These are phyloP conservation scores for Oreohelix idahoensis DNA, from an alignment of 1,140 invertebrate species.

Conservation along the genomic window DNA sequence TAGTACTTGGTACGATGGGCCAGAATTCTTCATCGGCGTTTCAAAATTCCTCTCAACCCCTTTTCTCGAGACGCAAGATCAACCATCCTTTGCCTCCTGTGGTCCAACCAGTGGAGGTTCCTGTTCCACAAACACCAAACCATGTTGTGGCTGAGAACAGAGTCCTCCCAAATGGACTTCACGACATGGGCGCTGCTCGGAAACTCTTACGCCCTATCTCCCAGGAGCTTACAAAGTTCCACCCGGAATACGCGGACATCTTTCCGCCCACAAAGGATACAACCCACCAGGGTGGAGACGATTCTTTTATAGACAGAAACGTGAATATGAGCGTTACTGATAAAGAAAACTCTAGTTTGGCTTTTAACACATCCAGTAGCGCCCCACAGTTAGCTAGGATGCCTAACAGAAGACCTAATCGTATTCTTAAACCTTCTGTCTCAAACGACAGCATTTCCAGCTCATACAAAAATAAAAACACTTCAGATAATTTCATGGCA, in stretches of 20 bases:
- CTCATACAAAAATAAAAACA: background rate
- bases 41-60: background rate
- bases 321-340: background rate
- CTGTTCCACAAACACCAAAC: conserved; percentile 40
- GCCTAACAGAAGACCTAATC: background rate
- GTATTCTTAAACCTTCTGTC: background rate
- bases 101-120: background rate
- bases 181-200: conserved; percentile 29
- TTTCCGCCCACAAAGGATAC: conserved; percentile 23
- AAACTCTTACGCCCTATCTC: conserved; percentile 53
- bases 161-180: conserved; percentile 49
- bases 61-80: background rate
- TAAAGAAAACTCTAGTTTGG: conserved; percentile 10
- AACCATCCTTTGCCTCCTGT: background rate
- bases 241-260: conserved; percentile 55
- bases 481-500: background rate
- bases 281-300: background rate
- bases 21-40: conserved; percentile 15
- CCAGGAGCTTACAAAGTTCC: conserved; percentile 54
- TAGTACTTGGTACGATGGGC: background rate
- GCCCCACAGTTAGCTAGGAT: background rate
- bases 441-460: background rate
- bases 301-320: background rate
- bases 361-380: background rate
- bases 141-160: conserved; percentile 53